phyloP scores from a whole-genome alignment of 2,113 vertebrate genomes.

The Carettochelys insculpta region DNA sequence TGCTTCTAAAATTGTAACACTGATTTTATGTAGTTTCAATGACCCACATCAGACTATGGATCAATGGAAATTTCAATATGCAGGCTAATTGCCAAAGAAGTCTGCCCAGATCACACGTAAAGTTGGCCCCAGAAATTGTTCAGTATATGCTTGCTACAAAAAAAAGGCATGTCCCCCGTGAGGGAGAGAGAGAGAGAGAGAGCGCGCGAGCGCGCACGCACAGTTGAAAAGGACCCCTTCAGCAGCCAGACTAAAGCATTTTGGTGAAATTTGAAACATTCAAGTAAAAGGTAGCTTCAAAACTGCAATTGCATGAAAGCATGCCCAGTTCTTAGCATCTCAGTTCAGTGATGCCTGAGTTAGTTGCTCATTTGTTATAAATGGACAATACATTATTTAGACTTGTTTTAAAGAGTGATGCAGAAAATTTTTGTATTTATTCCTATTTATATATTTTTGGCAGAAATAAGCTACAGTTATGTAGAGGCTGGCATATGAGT shows the following conservation, averaged over 20 bases:
- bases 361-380: neutral
- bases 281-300: neutral
- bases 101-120: neutral
- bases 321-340: neutral
- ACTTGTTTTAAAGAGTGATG: slow-evolving; percentile 10
- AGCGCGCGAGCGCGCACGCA: too few relatives aligned
- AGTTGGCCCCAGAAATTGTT: neutral
- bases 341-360: slow-evolving; percentile 3
- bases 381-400: neutral
- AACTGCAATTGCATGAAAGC: slow-evolving; percentile 8
- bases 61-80: neutral
- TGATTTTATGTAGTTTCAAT: neutral
- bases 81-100: neutral
- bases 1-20: neutral
- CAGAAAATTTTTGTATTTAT: slow-evolving; percentile 71
- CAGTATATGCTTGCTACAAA: neutral
- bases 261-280: neutral
- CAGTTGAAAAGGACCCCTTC: neutral
- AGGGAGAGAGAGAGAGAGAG: too few relatives aligned
- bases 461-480: slow-evolving; percentile 34
- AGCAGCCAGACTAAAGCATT: neutral
- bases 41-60: neutral
- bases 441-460: slow-evolving; percentile 70
- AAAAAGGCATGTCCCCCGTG: too few relatives aligned
- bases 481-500: neutral